Evolutionary conservation across 2,113 vertebrate genomes (phyloP).

Genomic region (Cettia cetti): DNA sequence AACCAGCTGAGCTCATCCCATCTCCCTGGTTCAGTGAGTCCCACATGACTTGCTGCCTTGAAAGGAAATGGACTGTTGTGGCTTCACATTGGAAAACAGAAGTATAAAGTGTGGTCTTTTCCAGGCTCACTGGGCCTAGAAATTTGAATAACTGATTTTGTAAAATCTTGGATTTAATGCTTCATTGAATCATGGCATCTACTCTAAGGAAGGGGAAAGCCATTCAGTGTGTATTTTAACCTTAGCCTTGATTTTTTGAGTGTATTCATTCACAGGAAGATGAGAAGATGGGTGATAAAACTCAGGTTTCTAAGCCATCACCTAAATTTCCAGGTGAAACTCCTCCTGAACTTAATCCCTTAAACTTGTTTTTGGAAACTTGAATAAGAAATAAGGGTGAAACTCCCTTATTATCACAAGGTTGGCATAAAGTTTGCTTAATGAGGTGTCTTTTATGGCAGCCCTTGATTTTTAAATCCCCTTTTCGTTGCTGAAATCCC

Average conservation of each 20-base stretch:
- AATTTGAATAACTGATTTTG: neutral
- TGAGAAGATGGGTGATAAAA: neutral
- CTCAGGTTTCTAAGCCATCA: constrained; percentile 6
- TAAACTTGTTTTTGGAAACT: constrained; percentile 26
- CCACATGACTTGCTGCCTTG: neutral
- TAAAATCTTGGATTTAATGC: neutral
- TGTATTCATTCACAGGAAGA: neutral
- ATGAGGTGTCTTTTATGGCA: constrained; percentile 48
- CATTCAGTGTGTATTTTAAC: neutral
- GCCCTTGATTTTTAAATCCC: constrained; percentile 57
- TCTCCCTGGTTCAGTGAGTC: neutral
- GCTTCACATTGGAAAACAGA: neutral
- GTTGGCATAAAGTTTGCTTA: constrained; percentile 46
- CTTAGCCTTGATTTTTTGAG: neutral
- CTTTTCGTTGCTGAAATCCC: constrained; percentile 55
- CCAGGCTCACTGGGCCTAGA: neutral
- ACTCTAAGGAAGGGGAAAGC: neutral
- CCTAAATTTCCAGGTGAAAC: neutral
- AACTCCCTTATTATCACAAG: constrained; percentile 26
- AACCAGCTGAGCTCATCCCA: neutral
- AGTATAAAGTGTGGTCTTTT: neutral
- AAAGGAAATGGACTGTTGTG: neutral
- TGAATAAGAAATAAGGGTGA: constrained; percentile 30
- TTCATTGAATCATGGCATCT: neutral
- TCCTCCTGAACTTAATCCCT: constrained; percentile 24